phyloP scores from a whole-genome alignment of 2,797 vertebrate species.

The Tarsius wallacei region DNA sequence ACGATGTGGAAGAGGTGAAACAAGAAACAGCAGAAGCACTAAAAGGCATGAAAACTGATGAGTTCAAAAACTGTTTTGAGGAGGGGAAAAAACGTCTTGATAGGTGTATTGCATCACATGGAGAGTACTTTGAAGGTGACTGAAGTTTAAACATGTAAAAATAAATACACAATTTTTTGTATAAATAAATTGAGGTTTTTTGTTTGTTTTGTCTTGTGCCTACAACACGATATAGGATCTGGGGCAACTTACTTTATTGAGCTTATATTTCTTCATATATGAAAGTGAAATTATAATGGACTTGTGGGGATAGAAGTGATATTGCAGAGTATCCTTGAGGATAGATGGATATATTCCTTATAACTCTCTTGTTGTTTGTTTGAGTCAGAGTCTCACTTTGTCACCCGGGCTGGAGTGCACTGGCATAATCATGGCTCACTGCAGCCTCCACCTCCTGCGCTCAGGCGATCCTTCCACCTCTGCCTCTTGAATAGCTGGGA shows the following conservation, averaged over 20 bases:
- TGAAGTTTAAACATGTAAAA: no score
- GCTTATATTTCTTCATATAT: background rate
- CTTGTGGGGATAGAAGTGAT: background rate
- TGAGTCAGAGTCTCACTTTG: background rate
- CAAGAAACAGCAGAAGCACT: no score
- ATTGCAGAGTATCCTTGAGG: background rate
- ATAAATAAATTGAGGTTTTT: no score
- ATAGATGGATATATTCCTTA: background rate
- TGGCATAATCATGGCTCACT: background rate
- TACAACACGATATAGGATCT: background rate
- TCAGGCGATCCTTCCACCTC: background rate
- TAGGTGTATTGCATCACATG: no score
- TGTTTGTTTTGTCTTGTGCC: no score
- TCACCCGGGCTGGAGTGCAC: background rate
- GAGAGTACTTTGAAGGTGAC: no score
- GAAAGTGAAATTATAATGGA: background rate
- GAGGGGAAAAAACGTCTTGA: no score
- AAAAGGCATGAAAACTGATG: no score
- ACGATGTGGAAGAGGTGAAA: no score
- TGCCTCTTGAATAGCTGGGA: background rate
- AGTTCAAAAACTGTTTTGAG: no score
- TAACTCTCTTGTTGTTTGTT: background rate
- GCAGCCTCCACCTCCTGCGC: background rate
- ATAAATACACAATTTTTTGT: no score
- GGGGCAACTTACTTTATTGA: background rate